phyloP scores from a whole-genome alignment of 1,140 invertebrate species.

The Colletes latitarsis region DNA sequence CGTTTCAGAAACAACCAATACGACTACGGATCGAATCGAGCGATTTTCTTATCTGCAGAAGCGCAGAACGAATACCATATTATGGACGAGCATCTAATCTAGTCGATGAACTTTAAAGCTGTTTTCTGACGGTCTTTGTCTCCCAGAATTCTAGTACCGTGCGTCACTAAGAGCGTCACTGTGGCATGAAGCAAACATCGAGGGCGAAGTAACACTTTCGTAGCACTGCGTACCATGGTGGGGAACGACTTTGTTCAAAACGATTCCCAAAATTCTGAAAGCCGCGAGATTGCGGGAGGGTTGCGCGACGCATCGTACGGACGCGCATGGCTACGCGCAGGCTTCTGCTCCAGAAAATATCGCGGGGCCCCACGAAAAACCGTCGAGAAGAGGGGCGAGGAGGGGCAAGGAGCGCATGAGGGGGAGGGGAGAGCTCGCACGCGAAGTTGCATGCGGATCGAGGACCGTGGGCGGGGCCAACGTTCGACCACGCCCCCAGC shows the following conservation, averaged over 20 bases:
- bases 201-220: background rate
- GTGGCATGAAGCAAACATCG: too few species aligned
- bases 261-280: slow-evolving; percentile 2
- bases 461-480: slow-evolving; percentile 60
- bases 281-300: background rate
- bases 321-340: slow-evolving; percentile 55
- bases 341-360: slow-evolving; percentile 64
- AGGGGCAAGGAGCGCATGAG: background rate
- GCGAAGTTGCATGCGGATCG: slow-evolving; percentile 62
- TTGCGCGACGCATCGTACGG: slow-evolving; percentile 27
- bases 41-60: too few species aligned
- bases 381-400: slow-evolving; percentile 16
- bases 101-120: too few species aligned
- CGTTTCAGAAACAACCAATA: too few species aligned
- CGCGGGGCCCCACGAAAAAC: slow-evolving; percentile 46
- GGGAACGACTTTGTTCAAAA: too few species aligned
- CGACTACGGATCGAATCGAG: too few species aligned
- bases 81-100: too few species aligned
- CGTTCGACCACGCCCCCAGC: slow-evolving; percentile 60
- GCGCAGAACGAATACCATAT: too few species aligned
- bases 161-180: too few species aligned
- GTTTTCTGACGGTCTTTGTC: too few species aligned
- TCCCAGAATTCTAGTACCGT: too few species aligned
- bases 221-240: background rate
- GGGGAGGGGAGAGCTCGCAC: slow-evolving; percentile 28